Percentiles rank a stretch among this genome's conserved stretches.
Conservation (phyloP, 2,113 vertebrate genomes). For the Scolopax mira region DNA sequence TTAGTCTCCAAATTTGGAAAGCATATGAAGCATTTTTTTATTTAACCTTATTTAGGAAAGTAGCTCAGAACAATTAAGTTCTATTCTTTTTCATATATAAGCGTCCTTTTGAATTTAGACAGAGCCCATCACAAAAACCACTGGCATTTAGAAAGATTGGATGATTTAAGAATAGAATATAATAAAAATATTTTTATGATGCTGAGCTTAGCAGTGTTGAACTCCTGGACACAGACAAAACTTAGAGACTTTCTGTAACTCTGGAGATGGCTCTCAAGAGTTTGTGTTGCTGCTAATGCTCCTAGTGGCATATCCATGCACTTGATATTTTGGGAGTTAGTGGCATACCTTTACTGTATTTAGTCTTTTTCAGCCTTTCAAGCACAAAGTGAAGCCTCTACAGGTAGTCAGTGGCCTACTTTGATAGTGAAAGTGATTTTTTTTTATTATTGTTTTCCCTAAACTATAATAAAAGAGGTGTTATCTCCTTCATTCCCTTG, state of each 20-base stretch:
- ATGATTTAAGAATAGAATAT: neutral
- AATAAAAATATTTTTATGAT: neutral
- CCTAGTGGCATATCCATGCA: neutral
- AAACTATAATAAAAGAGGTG: slow-evolving; percentile 58
- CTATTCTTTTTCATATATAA: neutral
- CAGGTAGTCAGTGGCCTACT: slow-evolving; percentile 16
- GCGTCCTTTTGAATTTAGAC: neutral
- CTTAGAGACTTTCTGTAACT: accelerated
- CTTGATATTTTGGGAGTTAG: neutral
- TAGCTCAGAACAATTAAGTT: neutral
- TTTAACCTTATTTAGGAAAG: neutral
- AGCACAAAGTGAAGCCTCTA: slow-evolving; percentile 17
- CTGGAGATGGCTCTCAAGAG: neutral
- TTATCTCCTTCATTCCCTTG: slow-evolving; percentile 50
- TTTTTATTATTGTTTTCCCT: slow-evolving; percentile 50
- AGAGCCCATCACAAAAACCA: neutral
- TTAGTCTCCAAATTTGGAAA: neutral
- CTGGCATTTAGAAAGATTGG: neutral
- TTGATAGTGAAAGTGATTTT: slow-evolving; percentile 46
- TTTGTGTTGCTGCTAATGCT: neutral
- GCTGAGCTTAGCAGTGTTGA: neutral
- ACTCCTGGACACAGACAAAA: neutral
- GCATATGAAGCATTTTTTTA: neutral
- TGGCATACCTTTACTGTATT: neutral
- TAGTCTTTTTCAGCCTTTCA: slow-evolving; percentile 16